Evolutionary conservation across 2,888 invertebrate species (phyloP), one percentile per base, ranked within the genome.

Genomic region (Diplolepis rosae): DNA sequence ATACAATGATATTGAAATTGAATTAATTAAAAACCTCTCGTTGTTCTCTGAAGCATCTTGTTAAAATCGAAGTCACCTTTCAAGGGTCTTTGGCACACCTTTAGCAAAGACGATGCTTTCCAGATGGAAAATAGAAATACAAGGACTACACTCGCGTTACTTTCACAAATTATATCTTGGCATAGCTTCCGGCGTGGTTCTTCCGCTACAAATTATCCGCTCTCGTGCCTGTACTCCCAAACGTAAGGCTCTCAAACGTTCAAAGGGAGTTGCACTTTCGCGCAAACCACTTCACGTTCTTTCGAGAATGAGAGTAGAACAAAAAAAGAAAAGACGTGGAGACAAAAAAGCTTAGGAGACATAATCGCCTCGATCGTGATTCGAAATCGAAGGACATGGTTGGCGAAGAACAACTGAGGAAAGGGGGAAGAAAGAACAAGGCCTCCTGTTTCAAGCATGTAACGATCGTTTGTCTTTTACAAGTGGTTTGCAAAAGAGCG

Each of bases 401-500:
- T 15, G 42, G 6, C n/a, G n/a, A 42, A 42, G 15, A 15, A 1
- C 5, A 42, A 7, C 42, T 15, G 15, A 15, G 15, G 42, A 42
- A 28, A 2, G 13, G 5, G n/a, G n/a, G 4, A 54, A 27, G 27
- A 54, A 27, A 30, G 30, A 54, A 54, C 6, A 27, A 54, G 27
- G 13, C 1, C 13, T 54, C 13, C 9, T 24, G n/a, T 54, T 13
- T 11, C 4, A 54, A 28, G 28, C 54, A 30, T 30, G 28, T 54
- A 54, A 54, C 27, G 28, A 54, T 54, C 54, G 54, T 30, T 54
- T 54, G 28, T n/a, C n/a, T 54, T 28, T 22, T 13, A n/a, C 15
- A 24, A 28, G 15, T 54, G 54, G 54, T 30, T 9, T 18, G 9
- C 54, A 69, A 42, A 72, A 73, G 76, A 79, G 77, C 73, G 77